These are phyloP conservation scores for Cotesia chilonis DNA, from an alignment of 1,140 invertebrate species.

Conservation along the genomic window DNA sequence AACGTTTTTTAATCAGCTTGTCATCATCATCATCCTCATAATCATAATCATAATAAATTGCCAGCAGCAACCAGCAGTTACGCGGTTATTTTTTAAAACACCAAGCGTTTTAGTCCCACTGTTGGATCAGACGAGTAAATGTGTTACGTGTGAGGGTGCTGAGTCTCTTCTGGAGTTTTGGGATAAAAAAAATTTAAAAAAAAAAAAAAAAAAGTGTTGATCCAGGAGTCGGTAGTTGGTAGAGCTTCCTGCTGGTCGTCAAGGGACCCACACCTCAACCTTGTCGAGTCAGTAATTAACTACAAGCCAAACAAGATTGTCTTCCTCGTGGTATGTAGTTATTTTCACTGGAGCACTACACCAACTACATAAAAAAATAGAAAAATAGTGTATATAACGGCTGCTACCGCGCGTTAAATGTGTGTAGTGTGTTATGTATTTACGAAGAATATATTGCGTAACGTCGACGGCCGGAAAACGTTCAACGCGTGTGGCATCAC, in stretches of 20 bases:
- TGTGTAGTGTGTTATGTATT: conserved; percentile 39
- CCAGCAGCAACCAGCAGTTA: conserved; percentile 3
- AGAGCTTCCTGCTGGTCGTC: neutral
- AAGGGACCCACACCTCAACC: conserved; percentile 8
- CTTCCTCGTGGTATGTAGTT: neutral
- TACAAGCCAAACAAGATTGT: conserved; percentile 1
- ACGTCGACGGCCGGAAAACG: conserved; percentile 38
- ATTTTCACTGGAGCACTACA: conserved; percentile 2
- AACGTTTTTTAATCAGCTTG: neutral
- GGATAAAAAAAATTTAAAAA: neutral
- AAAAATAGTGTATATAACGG: conserved; percentile 1
- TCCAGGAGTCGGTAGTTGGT: neutral
- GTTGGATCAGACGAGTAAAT: neutral
- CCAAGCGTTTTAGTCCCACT: neutral
- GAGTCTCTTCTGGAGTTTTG: neutral
- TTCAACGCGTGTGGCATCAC: conserved; percentile 30
- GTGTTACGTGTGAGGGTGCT: conserved; percentile 10
- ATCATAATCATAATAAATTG: neutral
- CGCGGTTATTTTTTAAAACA: neutral
- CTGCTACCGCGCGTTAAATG: conserved; percentile 31
- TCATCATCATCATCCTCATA: neutral
- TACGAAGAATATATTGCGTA: conserved; percentile 44
- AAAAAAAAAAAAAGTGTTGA: neutral
- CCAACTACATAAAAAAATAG: neutral
- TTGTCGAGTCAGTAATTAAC: neutral